Evolutionary conservation across 1,140 invertebrate genomes (phyloP).

Genomic region (Scaptomyza montana): DNA sequence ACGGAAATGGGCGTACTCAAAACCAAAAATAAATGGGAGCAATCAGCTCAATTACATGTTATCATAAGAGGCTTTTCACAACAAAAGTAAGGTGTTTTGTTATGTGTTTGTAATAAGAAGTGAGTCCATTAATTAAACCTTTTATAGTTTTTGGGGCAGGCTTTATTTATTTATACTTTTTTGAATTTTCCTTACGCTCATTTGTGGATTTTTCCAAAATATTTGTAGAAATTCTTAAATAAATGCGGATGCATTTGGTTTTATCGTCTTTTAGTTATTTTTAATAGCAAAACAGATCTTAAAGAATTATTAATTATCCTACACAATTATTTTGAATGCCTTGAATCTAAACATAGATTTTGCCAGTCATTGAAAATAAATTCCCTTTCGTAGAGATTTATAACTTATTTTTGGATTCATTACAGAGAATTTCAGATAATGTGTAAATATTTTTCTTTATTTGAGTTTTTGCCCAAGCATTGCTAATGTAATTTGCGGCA

Average conservation of each 20-base stretch:
- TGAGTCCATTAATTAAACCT: not conserved
- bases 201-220: no score
- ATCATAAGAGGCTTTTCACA: not conserved
- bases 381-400: not conserved
- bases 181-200: no score
- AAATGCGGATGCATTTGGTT: no score
- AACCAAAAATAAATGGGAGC: not conserved
- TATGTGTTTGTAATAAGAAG: not conserved
- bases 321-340: not conserved
- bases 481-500: conserved; percentile 70
- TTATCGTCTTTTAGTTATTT: not conserved
- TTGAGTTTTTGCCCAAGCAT: conserved; percentile 28
- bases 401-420: not conserved
- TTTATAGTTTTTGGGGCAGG: not conserved
- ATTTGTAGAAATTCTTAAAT: no score
- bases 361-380: not conserved
- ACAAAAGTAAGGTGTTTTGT: no score
- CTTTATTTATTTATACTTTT: no score
- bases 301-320: no score
- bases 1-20: conserved; percentile 33
- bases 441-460: not conserved
- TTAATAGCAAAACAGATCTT: not conserved
- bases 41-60: conserved; percentile 1
- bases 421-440: not conserved
- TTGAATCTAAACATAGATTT: not conserved